Evolutionary conservation across 2,797 vertebrate genomes (phyloP).

Genomic region (Carapus acus): DNA sequence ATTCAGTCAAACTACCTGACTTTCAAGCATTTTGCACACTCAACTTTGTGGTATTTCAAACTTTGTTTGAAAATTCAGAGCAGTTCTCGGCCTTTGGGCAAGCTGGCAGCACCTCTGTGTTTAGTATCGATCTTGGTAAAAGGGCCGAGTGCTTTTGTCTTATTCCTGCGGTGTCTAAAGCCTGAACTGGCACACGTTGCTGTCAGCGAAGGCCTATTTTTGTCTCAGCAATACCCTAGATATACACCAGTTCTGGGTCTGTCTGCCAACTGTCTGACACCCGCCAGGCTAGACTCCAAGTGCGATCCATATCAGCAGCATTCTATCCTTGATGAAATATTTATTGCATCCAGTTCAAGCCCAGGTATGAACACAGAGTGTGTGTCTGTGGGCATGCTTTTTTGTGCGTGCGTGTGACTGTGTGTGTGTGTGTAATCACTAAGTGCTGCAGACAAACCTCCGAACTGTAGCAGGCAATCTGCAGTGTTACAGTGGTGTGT

Average conservation of each 20-base stretch:
- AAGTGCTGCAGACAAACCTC: not conserved
- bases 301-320: conserved; percentile 40
- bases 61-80: not conserved
- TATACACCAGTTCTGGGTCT: conserved; percentile 1
- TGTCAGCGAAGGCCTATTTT: conserved; percentile 29
- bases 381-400: no score
- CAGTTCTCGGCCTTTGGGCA: conserved; percentile 17
- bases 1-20: not conserved
- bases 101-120: conserved; percentile 26
- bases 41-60: conserved; percentile 1
- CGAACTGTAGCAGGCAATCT: conserved; percentile 10
- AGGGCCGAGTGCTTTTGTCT: conserved; percentile 30
- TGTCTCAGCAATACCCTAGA: conserved; percentile 24
- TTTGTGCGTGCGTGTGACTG: no score
- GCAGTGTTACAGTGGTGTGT: not conserved
- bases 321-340: conserved; percentile 24
- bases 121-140: conserved; percentile 36
- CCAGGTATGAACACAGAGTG: conserved; percentile 10
- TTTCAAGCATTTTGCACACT: conserved; percentile 6
- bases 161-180: not conserved
- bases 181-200: conserved; percentile 31
- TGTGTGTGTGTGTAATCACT: not conserved
- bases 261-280: conserved; percentile 18
- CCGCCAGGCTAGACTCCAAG: conserved; percentile 24
- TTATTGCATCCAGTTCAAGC: conserved; percentile 15